phyloP scores from a whole-genome alignment of 2,797 vertebrate genomes.

The Alosa sapidissima region DNA sequence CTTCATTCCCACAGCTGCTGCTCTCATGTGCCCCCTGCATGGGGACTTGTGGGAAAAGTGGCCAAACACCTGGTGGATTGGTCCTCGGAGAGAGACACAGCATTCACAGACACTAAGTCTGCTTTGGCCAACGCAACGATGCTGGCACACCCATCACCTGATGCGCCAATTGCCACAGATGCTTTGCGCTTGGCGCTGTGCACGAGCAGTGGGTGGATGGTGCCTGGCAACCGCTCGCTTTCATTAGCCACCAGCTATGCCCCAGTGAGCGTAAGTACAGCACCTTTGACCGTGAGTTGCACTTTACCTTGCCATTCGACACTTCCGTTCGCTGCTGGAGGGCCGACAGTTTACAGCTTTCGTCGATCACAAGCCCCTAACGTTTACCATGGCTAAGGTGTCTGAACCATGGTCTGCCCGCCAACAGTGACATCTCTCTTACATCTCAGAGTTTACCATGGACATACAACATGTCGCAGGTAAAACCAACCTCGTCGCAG shows the following conservation, averaged over 20 bases:
- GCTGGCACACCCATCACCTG: not conserved
- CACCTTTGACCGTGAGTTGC: constrained; percentile 25
- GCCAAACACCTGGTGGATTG: not conserved
- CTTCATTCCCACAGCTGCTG: not conserved
- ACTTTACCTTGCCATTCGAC: not conserved
- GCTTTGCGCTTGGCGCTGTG: not conserved
- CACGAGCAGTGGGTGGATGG: constrained; percentile 21
- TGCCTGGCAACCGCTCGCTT: not conserved
- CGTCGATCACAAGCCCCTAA: not conserved
- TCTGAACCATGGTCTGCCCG: not conserved
- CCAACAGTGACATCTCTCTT: not conserved
- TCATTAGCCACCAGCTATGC: not conserved
- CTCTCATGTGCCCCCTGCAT: not conserved
- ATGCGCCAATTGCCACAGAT: not conserved
- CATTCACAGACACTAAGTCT: not conserved
- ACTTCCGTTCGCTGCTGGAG: not conserved
- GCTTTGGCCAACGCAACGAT: not conserved
- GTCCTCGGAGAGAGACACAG: not conserved
- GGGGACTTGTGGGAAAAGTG: not conserved
- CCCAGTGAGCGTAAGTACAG: constrained; percentile 17
- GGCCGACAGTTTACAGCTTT: constrained; percentile 8
- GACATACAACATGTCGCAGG: not conserved
- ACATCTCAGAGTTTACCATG: constrained; percentile 9
- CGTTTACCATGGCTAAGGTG: not conserved
- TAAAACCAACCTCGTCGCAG: not conserved